Percentiles rank a stretch among this genome's conserved stretches.
These are phyloP conservation scores for Polymixis lichenea DNA, from an alignment of 2,888 invertebrate species.

Conservation along the genomic window DNA sequence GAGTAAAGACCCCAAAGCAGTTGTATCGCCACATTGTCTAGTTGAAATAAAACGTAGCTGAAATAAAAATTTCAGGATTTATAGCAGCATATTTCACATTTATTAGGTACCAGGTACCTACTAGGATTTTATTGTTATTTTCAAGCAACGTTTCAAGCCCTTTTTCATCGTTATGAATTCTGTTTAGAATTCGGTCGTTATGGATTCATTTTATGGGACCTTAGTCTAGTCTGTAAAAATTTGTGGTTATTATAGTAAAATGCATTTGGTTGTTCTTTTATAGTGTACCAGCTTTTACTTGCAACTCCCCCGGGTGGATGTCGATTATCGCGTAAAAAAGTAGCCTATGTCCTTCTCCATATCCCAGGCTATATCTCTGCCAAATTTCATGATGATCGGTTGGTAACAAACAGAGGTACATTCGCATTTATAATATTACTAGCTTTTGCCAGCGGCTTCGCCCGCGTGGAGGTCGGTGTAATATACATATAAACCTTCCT, in stretches of 20 bases:
- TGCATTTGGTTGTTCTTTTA: slow-evolving; percentile 6
- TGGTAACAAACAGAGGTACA: too few species aligned
- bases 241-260: slow-evolving; percentile 15
- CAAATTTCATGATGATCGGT: too few species aligned
- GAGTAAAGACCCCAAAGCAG: slow-evolving; percentile 14
- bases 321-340: too few species aligned
- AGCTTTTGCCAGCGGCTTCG: too few species aligned
- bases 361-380: too few species aligned
- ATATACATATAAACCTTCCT: too few species aligned
- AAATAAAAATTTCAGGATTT: slow-evolving; percentile 44
- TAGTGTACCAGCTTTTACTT: too few species aligned
- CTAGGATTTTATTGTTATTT: slow-evolving; percentile 39
- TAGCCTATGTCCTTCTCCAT: too few species aligned
- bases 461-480: too few species aligned
- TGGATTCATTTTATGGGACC: slow-evolving; percentile 17
- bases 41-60: slow-evolving; percentile 36
- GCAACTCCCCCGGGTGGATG: too few species aligned
- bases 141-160: slow-evolving; percentile 7
- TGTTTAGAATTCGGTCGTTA: too few species aligned
- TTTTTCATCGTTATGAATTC: slow-evolving; percentile 38
- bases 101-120: slow-evolving; percentile 40
- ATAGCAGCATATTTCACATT: slow-evolving; percentile 51
- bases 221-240: slow-evolving; percentile 31
- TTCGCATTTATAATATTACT: too few species aligned
- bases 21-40: slow-evolving; percentile 30